Conservation (phyloP, 2,888 invertebrate genomes). For the Agrochola lota region DNA sequence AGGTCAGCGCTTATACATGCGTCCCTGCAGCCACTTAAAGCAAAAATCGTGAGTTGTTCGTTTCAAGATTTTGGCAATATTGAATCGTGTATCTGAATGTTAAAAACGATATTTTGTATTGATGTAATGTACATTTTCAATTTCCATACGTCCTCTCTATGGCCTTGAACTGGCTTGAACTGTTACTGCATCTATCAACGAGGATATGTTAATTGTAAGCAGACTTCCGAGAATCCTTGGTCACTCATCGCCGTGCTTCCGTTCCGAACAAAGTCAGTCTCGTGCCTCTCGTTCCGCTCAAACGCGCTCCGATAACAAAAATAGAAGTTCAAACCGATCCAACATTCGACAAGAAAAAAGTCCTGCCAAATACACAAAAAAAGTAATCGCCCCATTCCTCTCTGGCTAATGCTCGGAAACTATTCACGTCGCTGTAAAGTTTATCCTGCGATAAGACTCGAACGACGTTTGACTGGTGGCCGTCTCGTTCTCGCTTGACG, state of each 20-base stretch:
- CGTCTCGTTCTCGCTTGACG: slow-evolving; percentile 79
- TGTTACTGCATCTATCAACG: slow-evolving; percentile 65
- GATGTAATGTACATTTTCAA: slow-evolving; percentile 23
- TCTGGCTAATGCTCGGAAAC: slow-evolving; percentile 86
- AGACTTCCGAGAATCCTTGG: slow-evolving; percentile 77
- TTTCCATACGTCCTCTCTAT: slow-evolving; percentile 15
- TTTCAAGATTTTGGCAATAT: slow-evolving; percentile 56
- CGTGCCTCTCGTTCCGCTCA: slow-evolving; percentile 73
- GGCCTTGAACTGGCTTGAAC: slow-evolving; percentile 72
- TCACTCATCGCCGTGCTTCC: slow-evolving; percentile 76
- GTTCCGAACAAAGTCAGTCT: slow-evolving; percentile 73
- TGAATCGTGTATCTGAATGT: slow-evolving; percentile 37
- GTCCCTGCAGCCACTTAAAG: slow-evolving; percentile 69
- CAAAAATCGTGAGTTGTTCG: slow-evolving; percentile 56
- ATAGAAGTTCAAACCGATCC: slow-evolving; percentile 81
- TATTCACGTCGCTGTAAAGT: slow-evolving; percentile 87
- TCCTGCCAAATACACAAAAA: slow-evolving; percentile 88
- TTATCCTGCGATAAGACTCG: slow-evolving; percentile 88
- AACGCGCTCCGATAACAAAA: slow-evolving; percentile 79
- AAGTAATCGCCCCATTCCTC: slow-evolving; percentile 85
- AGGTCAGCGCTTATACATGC: slow-evolving; percentile 72
- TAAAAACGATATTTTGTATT: slow-evolving; percentile 30
- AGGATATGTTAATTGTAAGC: slow-evolving; percentile 72
- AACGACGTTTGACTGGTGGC: slow-evolving; percentile 75
- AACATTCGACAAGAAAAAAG: slow-evolving; percentile 83